These are phyloP conservation scores for Ctenoplectra terminalis DNA, from an alignment of 1,140 invertebrate genomes.

Conservation along the genomic window DNA sequence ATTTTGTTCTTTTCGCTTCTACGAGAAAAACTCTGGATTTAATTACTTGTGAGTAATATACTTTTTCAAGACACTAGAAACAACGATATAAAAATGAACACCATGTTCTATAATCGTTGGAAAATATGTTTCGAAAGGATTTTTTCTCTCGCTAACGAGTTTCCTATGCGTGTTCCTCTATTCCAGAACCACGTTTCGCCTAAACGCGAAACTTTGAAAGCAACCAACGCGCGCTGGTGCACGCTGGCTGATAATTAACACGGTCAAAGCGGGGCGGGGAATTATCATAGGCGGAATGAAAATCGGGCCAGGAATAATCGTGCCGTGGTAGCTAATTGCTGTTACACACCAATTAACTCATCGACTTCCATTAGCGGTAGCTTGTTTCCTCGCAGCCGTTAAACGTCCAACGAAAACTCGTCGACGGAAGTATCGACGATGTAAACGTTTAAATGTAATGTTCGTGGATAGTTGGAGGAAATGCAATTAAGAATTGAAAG, in stretches of 20 bases:
- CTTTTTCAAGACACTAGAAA: too few species aligned
- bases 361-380: conserved; percentile 57
- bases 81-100: too few species aligned
- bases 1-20: too few species aligned
- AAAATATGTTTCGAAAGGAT: too few species aligned
- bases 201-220: conserved; percentile 16
- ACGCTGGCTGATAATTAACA: conserved; percentile 58
- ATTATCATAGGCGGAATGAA: conserved; percentile 61
- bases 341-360: conserved; percentile 63
- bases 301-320: conserved; percentile 58
- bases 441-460: not conserved
- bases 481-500: too few species aligned
- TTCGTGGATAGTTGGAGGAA: too few species aligned
- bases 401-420: conserved; percentile 20
- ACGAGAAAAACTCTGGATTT: too few species aligned
- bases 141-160: conserved; percentile 25
- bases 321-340: conserved; percentile 56
- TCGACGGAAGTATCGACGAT: conserved; percentile 1
- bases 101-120: too few species aligned
- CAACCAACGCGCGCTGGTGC: not conserved
- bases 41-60: too few species aligned
- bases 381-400: conserved; percentile 27
- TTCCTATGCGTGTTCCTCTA: not conserved
- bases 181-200: not conserved
- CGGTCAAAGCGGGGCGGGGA: conserved; percentile 52